These are phyloP conservation scores for Danaus chrysippus DNA, from an alignment of 2,888 invertebrate species.

Conservation along the genomic window DNA sequence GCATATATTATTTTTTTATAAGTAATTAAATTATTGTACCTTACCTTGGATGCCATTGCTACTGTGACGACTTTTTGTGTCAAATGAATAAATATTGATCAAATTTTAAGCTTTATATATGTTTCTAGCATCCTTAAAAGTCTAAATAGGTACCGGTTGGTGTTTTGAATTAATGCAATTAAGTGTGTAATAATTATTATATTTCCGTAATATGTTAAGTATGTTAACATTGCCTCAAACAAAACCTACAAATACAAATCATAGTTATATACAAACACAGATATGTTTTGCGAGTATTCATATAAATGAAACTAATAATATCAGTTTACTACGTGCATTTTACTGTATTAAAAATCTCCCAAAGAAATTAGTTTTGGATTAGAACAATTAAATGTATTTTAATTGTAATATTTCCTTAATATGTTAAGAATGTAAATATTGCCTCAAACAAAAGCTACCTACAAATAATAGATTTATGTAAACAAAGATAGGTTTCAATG, in stretches of 20 bases:
- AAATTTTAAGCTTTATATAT: constrained; percentile 58
- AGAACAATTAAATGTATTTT: constrained; percentile 27
- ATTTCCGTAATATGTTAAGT: constrained; percentile 10
- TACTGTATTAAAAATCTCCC: too few relatives aligned
- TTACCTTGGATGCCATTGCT: constrained; percentile 71
- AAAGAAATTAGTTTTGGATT: too few relatives aligned
- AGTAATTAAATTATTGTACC: neutral
- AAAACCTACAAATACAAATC: too few relatives aligned
- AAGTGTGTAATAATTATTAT: constrained; percentile 27
- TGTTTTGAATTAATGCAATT: constrained; percentile 47
- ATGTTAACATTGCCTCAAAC: too few relatives aligned
- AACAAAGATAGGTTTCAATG: too few relatives aligned
- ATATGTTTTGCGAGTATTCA: too few relatives aligned
- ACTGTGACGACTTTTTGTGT: constrained; percentile 51
- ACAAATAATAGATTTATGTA: too few relatives aligned
- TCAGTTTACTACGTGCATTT: too few relatives aligned
- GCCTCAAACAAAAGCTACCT: too few relatives aligned
- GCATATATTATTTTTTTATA: neutral
- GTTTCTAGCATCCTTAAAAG: constrained; percentile 36
- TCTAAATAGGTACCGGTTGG: constrained; percentile 42
- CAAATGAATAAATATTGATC: constrained; percentile 52
- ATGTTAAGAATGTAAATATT: too few relatives aligned
- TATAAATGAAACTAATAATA: too few relatives aligned
- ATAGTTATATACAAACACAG: too few relatives aligned
- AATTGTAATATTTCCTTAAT: constrained; percentile 16